Evolutionary conservation across 2,113 vertebrate species (phyloP).

Genomic region (Callopanchax toddi): DNA sequence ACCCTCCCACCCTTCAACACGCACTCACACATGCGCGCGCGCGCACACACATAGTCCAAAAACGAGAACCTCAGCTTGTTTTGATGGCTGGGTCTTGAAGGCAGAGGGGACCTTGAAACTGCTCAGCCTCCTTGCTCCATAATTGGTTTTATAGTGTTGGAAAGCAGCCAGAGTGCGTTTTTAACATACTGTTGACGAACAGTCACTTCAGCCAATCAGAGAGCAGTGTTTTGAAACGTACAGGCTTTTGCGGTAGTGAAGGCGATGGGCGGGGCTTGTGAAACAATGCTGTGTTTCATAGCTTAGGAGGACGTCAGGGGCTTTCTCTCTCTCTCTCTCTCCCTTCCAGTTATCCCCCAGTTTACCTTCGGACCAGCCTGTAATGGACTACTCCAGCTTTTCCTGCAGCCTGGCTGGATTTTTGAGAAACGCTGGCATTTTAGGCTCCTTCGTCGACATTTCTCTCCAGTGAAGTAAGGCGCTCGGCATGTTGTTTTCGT

Average conservation of each 20-base stretch:
- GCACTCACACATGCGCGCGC: conserved; percentile 53
- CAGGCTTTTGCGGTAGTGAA: conserved; percentile 50
- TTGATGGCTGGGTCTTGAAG: conserved; percentile 82
- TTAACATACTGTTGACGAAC: conserved; percentile 80
- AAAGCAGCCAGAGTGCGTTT: conserved; percentile 81
- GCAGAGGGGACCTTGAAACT: conserved; percentile 88
- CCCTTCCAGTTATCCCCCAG: conserved; percentile 71
- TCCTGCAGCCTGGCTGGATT: conserved; percentile 79
- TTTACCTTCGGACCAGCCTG: conserved; percentile 85
- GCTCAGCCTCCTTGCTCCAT: conserved; percentile 83
- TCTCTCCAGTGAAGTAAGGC: conserved; percentile 78
- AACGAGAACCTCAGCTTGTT: conserved; percentile 79
- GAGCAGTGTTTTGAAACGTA: neutral
- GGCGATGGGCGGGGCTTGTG: conserved; percentile 74
- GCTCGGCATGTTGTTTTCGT: conserved; percentile 45
- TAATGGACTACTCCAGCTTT: conserved; percentile 86
- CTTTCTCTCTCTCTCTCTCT: conserved; percentile 49
- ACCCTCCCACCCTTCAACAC: conserved; percentile 49
- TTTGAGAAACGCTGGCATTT: conserved; percentile 76
- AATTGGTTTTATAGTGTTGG: conserved; percentile 93
- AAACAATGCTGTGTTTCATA: conserved; percentile 95
- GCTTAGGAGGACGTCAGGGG: conserved; percentile 82
- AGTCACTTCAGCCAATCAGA: conserved; percentile 72
- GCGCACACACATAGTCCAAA: conserved; percentile 52
- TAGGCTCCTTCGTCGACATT: conserved; percentile 57